These are phyloP conservation scores for Idaea biselata DNA, from an alignment of 2,888 invertebrate species.

Conservation along the genomic window DNA sequence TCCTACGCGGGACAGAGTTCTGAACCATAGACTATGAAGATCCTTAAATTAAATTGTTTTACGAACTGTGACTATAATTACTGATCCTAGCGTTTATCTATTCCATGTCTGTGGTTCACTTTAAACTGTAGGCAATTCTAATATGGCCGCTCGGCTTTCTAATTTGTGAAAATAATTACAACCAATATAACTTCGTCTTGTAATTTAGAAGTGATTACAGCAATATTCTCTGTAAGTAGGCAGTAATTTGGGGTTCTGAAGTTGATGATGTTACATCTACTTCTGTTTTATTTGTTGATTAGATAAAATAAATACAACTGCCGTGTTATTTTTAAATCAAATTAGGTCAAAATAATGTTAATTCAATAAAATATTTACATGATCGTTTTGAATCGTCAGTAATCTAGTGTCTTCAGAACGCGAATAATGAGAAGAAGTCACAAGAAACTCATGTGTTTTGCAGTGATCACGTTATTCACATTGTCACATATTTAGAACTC, in stretches of 20 bases:
- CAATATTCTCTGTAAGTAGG: not conserved
- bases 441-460: no score
- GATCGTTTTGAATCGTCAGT: no score
- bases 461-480: no score
- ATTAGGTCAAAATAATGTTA: no score
- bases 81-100: not conserved
- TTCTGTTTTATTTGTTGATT: no score
- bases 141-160: not conserved
- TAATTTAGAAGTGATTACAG: not conserved
- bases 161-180: not conserved
- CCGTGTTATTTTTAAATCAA: no score
- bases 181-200: not conserved
- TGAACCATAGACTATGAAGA: not conserved
- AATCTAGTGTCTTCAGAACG: no score
- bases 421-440: no score
- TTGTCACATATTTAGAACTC: no score
- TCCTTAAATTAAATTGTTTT: not conserved
- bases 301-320: no score
- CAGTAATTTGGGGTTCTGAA: not conserved
- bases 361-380: no score
- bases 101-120: not conserved
- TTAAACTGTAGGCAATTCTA: not conserved
- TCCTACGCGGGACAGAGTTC: not conserved
- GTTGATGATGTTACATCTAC: not conserved
- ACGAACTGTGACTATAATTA: not conserved